A percentile compares a stretch with the other conserved stretches of the same genome.
Conservation (phyloP, 2,113 vertebrate genomes). For the Empidonax alnorum region DNA sequence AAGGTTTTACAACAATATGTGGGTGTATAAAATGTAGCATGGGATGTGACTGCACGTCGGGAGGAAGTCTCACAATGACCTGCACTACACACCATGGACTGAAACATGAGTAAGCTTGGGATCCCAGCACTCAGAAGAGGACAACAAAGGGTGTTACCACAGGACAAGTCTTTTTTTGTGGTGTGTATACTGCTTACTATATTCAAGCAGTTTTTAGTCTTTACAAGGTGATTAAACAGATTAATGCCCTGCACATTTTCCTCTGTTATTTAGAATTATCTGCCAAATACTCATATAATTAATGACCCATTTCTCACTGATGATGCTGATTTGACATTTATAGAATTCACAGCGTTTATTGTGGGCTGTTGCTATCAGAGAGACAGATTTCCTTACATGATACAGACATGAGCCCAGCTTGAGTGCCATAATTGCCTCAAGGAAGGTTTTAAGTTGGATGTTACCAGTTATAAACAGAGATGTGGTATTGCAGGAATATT, state of each 20-base stretch:
- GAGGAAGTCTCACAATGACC: conserved; percentile 1
- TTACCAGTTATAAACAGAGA: background rate
- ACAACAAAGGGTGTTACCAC: background rate
- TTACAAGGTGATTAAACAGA: background rate
- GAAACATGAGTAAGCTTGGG: background rate
- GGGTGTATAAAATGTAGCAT: background rate
- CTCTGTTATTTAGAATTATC: background rate
- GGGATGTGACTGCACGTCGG: background rate
- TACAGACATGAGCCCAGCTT: background rate
- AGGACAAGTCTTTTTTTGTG: background rate
- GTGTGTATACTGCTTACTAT: background rate
- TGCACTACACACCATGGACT: background rate
- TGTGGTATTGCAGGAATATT: background rate
- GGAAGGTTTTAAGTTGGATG: background rate
- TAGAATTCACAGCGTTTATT: background rate
- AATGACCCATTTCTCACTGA: background rate
- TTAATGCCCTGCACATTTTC: background rate
- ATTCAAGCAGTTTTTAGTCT: background rate
- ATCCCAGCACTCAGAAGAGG: background rate
- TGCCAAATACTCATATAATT: background rate
- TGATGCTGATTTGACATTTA: background rate
- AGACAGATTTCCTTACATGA: background rate
- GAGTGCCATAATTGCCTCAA: background rate
- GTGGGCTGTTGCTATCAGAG: background rate
- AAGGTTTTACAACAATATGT: background rate